phyloP scores from a whole-genome alignment of 2,797 vertebrate genomes.

The Heteromormyrus szaboi region DNA sequence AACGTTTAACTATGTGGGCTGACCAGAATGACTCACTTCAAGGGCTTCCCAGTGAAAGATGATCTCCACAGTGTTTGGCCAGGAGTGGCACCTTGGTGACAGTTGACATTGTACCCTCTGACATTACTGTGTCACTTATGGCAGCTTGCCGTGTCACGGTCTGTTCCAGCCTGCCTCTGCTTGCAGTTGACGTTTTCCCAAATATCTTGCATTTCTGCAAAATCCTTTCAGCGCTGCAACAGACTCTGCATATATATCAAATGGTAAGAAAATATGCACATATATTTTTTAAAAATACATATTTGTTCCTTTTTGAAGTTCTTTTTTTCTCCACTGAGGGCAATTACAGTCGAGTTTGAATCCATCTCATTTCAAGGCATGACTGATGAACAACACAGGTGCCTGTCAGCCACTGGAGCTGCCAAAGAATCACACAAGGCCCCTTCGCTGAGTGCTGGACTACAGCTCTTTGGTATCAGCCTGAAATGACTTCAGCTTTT shows the following conservation, averaged over 20 bases:
- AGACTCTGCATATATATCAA: not conserved
- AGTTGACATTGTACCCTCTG: not conserved
- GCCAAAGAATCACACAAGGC: not conserved
- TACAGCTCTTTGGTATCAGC: not conserved
- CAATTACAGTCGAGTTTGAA: not conserved
- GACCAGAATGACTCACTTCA: not conserved
- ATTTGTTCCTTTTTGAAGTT: not conserved
- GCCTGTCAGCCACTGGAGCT: not conserved
- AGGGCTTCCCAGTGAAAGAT: not conserved
- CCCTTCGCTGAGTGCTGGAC: not conserved
- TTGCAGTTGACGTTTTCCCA: not conserved
- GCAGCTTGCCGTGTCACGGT: not conserved
- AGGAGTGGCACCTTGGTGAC: not conserved
- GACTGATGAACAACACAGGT: not conserved
- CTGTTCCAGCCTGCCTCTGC: not conserved
- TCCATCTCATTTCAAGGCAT: not conserved
- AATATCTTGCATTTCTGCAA: not conserved
- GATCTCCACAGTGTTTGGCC: not conserved
- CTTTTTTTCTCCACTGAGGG: not conserved
- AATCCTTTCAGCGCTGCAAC: not conserved
- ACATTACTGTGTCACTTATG: constrained; percentile 6
- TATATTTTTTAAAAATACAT: not conserved
- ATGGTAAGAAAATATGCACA: not conserved
- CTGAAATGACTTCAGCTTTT: not conserved
- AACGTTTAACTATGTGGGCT: not conserved